Evolutionary conservation across 2,797 vertebrate species (phyloP).

Genomic region (Rhynchonycteris naso): DNA sequence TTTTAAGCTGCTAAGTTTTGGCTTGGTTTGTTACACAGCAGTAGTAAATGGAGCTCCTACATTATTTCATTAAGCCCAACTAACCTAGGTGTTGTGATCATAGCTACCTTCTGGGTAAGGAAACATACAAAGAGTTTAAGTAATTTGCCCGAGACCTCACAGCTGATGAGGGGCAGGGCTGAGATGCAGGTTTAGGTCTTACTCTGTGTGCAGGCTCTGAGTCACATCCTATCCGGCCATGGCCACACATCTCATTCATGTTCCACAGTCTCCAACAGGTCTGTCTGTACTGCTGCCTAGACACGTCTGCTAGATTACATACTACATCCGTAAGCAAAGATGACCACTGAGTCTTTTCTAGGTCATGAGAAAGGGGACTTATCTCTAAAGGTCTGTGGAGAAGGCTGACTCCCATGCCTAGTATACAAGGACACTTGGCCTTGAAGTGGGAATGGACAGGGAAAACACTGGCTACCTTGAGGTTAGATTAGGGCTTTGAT

Average conservation of each 20-base stretch:
- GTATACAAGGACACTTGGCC: neutral
- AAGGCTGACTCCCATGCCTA: slow-evolving; percentile 62
- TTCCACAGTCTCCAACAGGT: neutral
- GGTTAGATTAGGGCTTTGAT: neutral
- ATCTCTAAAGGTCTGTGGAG: slow-evolving; percentile 55
- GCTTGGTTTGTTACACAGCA: neutral
- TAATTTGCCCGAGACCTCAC: neutral
- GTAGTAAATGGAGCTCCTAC: neutral
- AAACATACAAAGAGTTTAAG: neutral
- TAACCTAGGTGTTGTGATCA: neutral
- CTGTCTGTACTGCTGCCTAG: neutral
- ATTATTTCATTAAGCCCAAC: neutral
- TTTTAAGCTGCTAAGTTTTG: neutral
- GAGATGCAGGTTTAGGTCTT: neutral
- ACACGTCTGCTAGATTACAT: neutral
- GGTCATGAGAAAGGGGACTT: slow-evolving; percentile 54
- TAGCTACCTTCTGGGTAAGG: neutral
- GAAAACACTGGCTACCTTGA: neutral
- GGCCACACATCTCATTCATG: neutral
- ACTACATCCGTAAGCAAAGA: neutral
- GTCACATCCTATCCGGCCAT: neutral
- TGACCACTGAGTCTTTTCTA: slow-evolving; percentile 63
- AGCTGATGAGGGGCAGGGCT: neutral
- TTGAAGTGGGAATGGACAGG: neutral
- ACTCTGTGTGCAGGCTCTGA: neutral